These are phyloP conservation scores for Mesochorus sp. DNA, from an alignment of 2,888 invertebrate species.

Conservation along the genomic window DNA sequence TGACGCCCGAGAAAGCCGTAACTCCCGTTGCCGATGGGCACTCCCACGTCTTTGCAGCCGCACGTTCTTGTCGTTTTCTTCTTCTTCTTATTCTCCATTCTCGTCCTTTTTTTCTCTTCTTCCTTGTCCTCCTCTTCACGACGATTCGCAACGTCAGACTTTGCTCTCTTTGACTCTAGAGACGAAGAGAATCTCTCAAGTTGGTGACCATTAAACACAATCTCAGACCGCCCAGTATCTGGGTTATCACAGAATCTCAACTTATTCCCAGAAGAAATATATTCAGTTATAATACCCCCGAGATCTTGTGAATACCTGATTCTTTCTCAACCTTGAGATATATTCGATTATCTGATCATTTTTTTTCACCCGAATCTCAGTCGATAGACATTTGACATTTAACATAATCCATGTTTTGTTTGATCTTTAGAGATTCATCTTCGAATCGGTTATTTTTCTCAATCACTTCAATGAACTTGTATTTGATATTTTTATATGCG, in stretches of 20 bases:
- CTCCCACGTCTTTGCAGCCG: conserved; percentile 70
- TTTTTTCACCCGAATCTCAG: no score
- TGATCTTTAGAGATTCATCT: no score
- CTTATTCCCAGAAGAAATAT: neutral
- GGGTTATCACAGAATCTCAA: neutral
- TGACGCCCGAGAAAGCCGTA: conserved; percentile 72
- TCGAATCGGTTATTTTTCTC: no score
- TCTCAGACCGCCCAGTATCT: neutral
- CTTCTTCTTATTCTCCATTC: conserved; percentile 1
- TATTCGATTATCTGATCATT: no score
- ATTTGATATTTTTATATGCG: no score
- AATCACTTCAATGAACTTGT: no score
- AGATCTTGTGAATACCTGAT: no score
- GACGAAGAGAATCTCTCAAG: neutral
- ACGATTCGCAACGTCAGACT: conserved; percentile 18
- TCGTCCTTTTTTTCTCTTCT: neutral
- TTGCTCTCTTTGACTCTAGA: conserved; percentile 9
- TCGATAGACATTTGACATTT: no score
- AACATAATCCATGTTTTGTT: no score
- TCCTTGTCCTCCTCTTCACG: conserved; percentile 8
- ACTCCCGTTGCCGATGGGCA: conserved; percentile 73
- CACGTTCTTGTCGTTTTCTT: conserved; percentile 27
- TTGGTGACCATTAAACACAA: conserved; percentile 12
- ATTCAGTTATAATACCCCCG: no score
- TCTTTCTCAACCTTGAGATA: no score